phyloP scores from a whole-genome alignment of 2,113 vertebrate species.

The Piliocolobus tephrosceles region DNA sequence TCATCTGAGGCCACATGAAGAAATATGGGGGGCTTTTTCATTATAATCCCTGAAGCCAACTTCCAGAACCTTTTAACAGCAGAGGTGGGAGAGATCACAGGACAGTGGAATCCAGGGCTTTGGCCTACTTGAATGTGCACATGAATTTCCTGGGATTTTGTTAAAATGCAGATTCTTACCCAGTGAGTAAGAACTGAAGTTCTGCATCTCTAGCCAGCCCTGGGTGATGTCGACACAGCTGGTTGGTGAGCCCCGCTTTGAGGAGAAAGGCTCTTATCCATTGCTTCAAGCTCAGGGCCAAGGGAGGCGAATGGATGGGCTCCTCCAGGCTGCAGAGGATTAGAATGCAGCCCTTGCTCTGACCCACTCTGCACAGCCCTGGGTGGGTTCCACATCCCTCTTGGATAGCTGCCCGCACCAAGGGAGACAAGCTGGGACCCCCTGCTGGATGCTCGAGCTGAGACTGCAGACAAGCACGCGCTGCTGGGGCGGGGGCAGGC shows the following conservation, averaged over 20 bases:
- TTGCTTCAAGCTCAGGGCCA: neutral
- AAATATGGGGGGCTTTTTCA: neutral
- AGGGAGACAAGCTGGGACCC: neutral
- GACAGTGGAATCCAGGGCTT: neutral
- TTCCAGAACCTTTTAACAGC: neutral
- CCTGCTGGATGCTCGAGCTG: rapidly evolving
- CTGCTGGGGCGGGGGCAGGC: neutral
- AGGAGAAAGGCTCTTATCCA: neutral
- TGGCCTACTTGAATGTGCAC: neutral
- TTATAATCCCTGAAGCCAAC: neutral
- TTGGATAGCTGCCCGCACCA: neutral
- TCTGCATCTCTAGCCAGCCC: neutral
- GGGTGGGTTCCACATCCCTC: neutral
- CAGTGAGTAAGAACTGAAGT: neutral
- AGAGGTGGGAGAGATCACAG: neutral
- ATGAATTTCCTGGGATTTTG: neutral
- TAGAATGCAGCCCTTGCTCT: neutral
- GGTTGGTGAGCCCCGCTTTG: neutral
- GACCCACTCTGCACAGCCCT: neutral
- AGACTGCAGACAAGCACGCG: rapidly evolving
- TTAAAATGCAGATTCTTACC: neutral
- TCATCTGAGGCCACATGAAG: neutral
- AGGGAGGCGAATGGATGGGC: neutral
- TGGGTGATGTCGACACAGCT: rapidly evolving
- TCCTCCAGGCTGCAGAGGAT: neutral